These are phyloP conservation scores for Argentina silus DNA, from an alignment of 2,797 vertebrate species.

Conservation along the genomic window DNA sequence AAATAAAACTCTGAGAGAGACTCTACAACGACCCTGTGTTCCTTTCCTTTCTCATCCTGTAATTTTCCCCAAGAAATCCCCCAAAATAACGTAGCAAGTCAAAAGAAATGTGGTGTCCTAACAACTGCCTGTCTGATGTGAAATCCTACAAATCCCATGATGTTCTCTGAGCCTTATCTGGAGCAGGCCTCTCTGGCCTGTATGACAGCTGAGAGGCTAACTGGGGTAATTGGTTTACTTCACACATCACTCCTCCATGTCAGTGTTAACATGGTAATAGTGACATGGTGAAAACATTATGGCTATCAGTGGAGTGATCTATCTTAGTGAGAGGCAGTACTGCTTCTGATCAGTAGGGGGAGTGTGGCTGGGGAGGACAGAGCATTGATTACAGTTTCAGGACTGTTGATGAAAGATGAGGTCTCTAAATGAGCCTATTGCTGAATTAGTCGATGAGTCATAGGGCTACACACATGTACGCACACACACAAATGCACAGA, in stretches of 20 bases:
- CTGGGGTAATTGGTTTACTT: constrained; percentile 62
- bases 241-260: constrained; percentile 38
- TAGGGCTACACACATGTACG: not conserved
- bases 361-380: constrained; percentile 57
- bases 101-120: no score
- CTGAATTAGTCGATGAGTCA: constrained; percentile 25
- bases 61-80: no score
- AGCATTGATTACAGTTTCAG: no score
- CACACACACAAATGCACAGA: not conserved
- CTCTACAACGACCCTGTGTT: no score
- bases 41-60: no score
- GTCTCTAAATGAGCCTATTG: constrained; percentile 6
- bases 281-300: constrained; percentile 37
- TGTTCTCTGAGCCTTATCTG: not conserved
- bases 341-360: constrained; percentile 61
- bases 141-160: no score
- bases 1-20: no score
- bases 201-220: constrained; percentile 12
- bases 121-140: no score
- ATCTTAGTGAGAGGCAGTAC: constrained; percentile 32
- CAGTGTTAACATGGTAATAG: constrained; percentile 42
- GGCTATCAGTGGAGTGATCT: constrained; percentile 13
- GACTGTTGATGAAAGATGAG: no score
- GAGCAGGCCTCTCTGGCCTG: not conserved
- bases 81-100: no score